Evolutionary conservation across 2,888 invertebrate genomes (phyloP), one percentile per base, ranked within the genome.

Genomic region (Hylaea fasciaria): DNA sequence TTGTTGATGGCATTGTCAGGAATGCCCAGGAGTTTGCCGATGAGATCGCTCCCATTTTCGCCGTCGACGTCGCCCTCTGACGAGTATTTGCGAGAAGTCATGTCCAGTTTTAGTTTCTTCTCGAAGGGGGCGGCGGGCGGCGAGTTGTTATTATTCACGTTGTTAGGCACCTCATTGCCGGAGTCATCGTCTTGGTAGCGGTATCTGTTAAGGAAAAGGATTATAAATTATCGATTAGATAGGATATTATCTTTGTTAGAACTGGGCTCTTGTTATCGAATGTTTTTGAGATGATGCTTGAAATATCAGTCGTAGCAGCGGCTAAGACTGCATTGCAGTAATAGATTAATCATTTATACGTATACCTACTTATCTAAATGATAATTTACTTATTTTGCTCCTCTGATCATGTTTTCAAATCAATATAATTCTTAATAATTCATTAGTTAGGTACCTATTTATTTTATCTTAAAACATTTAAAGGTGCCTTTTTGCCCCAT

Each of bases 11-110:
- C 95, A 70, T 96, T 95, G 83, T 97, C 97, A 43, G 96, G 95
- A 63, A 98, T 97, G 0, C 98, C 98, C 14, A 98, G 91, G 0
- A 98, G 93, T 85, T 98, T 97, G 10, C 97, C 97, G 71, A 98
- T 97, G 58, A 98, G 93, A 82, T 97, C 97, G 62, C 94, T 93
- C 51, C 93, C 93, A 45, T 94, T 93, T 76, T 94, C 94, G 0
- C 93, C 91, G 66, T 93, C 83, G 77, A 93, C 91, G 68, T 94
- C 89, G 1, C 83, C 74, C 69, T 93, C 89, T 2, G 90, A 89
- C 17, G 89, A 88, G 70, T 93, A 92, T 70, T 91, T 92, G 55
- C 92, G 87, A 13, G 92, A 87, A 12, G 86, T 86, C 89, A 91
- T 89, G 70, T 91, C 82, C 2, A 91, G 76, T 74, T 92, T 89